phyloP scores from a whole-genome alignment of 2,113 vertebrate genomes.

The Chloropsis hardwickii region DNA sequence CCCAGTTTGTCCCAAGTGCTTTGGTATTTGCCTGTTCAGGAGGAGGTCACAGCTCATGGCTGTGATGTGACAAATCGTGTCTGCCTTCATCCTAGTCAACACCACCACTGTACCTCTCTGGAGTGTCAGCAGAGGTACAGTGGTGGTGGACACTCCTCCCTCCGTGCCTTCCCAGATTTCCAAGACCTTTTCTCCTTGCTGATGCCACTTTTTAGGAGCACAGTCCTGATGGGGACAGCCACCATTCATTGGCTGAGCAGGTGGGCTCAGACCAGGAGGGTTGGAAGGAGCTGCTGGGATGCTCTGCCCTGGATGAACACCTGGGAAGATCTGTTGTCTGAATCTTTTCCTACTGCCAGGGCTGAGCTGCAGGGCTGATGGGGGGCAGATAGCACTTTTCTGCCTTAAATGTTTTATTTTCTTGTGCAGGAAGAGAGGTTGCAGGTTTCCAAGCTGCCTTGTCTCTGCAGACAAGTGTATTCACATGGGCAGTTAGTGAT shows the following conservation, averaged over 20 bases:
- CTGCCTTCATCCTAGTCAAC: background rate
- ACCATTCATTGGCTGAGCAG: background rate
- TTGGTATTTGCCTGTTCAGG: background rate
- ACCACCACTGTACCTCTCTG: background rate
- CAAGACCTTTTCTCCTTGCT: background rate
- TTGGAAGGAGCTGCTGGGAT: background rate
- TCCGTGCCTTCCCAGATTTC: background rate
- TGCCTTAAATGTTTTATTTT: background rate
- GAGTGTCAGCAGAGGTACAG: background rate
- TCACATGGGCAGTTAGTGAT: background rate
- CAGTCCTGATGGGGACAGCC: rapidly evolving
- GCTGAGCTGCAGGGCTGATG: background rate
- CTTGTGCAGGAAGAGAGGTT: background rate
- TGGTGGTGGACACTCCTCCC: background rate
- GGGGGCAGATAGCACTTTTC: background rate
- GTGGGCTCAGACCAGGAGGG: background rate
- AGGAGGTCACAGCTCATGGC: background rate
- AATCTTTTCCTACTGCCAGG: background rate
- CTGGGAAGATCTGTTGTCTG: background rate
- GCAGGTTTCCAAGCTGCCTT: background rate
- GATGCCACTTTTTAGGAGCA: background rate
- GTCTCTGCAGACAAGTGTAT: background rate
- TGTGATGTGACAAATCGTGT: background rate
- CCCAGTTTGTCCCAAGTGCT: background rate
- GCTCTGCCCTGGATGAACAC: background rate